Conservation (phyloP, 2,797 vertebrate species). For the Enoplosus armatus region DNA sequence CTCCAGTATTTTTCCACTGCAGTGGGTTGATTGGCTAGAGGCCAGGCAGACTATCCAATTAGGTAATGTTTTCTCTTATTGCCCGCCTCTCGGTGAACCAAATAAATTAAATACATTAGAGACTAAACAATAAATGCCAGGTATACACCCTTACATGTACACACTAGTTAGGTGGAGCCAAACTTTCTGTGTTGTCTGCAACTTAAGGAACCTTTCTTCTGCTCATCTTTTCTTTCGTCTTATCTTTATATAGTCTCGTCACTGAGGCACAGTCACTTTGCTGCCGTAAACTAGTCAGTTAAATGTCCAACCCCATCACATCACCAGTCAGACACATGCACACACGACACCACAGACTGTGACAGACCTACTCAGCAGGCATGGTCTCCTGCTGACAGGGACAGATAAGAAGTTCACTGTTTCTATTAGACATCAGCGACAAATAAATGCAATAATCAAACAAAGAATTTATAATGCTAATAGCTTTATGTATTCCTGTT, state of each 20-base stretch:
- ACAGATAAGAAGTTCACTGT: neutral
- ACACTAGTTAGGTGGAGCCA: neutral
- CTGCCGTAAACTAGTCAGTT: constrained; percentile 36
- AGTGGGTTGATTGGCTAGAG: constrained; percentile 53
- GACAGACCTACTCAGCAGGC: constrained; percentile 37
- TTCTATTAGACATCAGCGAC: neutral
- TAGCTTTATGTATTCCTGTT: neutral
- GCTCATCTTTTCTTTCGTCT: neutral
- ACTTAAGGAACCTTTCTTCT: constrained; percentile 1
- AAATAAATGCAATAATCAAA: neutral
- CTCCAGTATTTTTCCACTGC: constrained; percentile 74
- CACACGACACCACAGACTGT: constrained; percentile 7
- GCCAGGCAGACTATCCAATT: constrained; percentile 48
- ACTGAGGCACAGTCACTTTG: constrained; percentile 26
- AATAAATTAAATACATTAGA: constrained; percentile 12
- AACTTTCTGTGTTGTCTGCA: neutral
- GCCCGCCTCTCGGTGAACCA: neutral
- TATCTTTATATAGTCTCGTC: neutral
- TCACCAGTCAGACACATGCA: constrained; percentile 38
- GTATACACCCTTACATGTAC: neutral
- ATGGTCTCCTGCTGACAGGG: constrained; percentile 34
- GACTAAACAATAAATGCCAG: neutral
- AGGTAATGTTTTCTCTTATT: constrained; percentile 27
- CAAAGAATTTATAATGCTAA: neutral
- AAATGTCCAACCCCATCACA: constrained; percentile 49